A percentile compares a stretch with the other conserved stretches of the same genome.
phyloP scores from a whole-genome alignment of 2,797 vertebrate genomes.

The Tachyglossus aculeatus region DNA sequence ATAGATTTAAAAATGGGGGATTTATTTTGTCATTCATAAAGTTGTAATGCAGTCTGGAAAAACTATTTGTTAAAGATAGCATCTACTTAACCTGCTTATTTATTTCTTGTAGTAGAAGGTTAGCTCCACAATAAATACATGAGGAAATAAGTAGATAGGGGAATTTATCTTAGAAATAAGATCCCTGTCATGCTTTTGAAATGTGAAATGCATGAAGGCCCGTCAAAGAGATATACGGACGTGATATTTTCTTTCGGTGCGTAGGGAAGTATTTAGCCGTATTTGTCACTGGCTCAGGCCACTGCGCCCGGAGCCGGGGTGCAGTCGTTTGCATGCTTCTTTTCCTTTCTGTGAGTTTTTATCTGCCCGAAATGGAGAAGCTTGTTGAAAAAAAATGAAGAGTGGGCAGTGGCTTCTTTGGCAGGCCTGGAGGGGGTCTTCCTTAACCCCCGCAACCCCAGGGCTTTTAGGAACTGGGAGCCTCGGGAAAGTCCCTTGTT shows the following conservation, averaged over 20 bases:
- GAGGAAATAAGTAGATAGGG: constrained; percentile 81
- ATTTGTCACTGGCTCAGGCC: constrained; percentile 74
- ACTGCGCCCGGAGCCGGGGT: constrained; percentile 72
- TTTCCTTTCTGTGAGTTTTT: constrained; percentile 52
- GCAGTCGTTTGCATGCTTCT: constrained; percentile 69
- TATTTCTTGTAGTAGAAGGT: constrained; percentile 86
- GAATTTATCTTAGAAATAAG: constrained; percentile 87
- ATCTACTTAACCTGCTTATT: constrained; percentile 96
- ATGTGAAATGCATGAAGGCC: constrained; percentile 83
- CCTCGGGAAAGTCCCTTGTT: too few species aligned
- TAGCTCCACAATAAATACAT: constrained; percentile 89
- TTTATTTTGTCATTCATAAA: constrained; percentile 86
- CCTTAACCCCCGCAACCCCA: too few species aligned
- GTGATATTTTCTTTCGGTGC: constrained; percentile 85
- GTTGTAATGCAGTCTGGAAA: constrained; percentile 84
- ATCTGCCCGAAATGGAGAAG: too few species aligned
- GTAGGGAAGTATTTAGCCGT: constrained; percentile 90
- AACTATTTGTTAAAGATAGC: constrained; percentile 95
- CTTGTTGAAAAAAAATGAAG: too few species aligned
- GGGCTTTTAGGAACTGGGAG: too few species aligned
- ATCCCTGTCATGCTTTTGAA: constrained; percentile 84
- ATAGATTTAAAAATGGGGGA: constrained; percentile 81
- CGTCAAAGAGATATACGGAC: constrained; percentile 83
- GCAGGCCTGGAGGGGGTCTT: too few species aligned
- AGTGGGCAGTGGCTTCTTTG: too few species aligned